Evolutionary conservation across 1,140 invertebrate species (phyloP).

Genomic region (Latrodectus geometricus): DNA sequence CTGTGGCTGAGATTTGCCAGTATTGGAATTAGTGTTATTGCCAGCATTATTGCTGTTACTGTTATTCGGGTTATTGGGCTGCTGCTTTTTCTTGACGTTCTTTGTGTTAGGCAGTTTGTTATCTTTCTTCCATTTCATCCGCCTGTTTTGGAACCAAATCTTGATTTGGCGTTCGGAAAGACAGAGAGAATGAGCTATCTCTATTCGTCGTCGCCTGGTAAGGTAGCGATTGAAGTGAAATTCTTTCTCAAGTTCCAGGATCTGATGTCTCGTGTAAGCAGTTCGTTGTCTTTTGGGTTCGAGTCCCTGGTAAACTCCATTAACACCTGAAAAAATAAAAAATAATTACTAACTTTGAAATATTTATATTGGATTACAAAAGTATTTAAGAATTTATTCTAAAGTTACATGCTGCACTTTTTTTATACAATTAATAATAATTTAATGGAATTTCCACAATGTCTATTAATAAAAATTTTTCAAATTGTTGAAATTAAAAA

Average conservation of each 20-base stretch:
- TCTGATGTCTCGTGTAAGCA: constrained; percentile 96
- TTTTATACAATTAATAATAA: too few relatives aligned
- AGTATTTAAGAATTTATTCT: too few relatives aligned
- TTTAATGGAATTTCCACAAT: too few relatives aligned
- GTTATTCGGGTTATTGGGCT: constrained; percentile 63
- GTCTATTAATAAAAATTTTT: too few relatives aligned
- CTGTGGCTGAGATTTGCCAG: constrained; percentile 17
- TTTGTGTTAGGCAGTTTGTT: constrained; percentile 97
- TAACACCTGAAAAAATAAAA: constrained; percentile 29
- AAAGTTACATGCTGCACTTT: too few relatives aligned
- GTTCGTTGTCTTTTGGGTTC: constrained; percentile 95
- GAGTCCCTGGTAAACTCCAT: constrained; percentile 70
- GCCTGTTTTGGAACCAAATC: constrained; percentile 89
- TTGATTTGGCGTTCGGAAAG: constrained; percentile 97
- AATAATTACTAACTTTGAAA: background rate
- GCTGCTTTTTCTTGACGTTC: constrained; percentile 78
- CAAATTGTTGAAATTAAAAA: too few relatives aligned
- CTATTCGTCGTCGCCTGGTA: constrained; percentile 92
- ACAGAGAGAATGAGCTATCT: constrained; percentile 95
- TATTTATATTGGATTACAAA: too few relatives aligned
- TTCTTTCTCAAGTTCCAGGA: constrained; percentile 95
- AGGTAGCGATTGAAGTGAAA: constrained; percentile 96
- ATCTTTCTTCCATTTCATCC: constrained; percentile 99
- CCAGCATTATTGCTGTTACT: constrained; percentile 23
- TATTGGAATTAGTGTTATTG: constrained; percentile 6